These are phyloP conservation scores for Polypedilum pembai DNA, from an alignment of 1,140 invertebrate species.

Conservation along the genomic window DNA sequence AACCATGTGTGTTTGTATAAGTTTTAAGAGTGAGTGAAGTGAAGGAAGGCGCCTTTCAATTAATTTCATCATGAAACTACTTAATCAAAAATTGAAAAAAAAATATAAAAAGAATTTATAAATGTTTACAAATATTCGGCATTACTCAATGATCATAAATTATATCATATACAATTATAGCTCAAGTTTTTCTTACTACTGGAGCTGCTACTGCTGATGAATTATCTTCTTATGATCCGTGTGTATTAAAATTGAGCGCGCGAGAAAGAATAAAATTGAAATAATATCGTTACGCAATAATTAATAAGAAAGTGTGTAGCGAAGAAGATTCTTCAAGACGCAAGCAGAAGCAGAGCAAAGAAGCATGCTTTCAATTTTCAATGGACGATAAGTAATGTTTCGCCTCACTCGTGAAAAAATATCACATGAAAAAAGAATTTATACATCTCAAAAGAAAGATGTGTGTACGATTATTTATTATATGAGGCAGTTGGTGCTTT, in stretches of 20 bases:
- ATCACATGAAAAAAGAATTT: constrained; percentile 11
- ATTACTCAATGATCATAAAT: constrained; percentile 13
- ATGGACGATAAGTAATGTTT: constrained; percentile 13
- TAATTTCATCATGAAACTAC: constrained; percentile 1
- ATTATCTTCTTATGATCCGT: neutral
- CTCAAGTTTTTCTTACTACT: neutral
- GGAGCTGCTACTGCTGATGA: neutral
- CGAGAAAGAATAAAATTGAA: neutral
- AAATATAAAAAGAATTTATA: too few species aligned
- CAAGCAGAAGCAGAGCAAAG: too few species aligned
- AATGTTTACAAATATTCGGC: constrained; percentile 2
- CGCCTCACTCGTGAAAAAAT: neutral
- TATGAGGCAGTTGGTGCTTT: constrained; percentile 22
- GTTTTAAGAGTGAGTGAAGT: neutral
- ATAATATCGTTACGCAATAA: constrained; percentile 3
- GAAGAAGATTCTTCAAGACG: constrained; percentile 17
- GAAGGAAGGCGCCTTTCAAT: neutral
- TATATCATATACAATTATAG: constrained; percentile 7
- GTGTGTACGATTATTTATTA: constrained; percentile 23
- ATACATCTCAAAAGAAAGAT: neutral
- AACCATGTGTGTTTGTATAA: neutral
- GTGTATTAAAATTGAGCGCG: neutral
- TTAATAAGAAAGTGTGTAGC: constrained; percentile 12
- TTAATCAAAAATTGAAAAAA: neutral
- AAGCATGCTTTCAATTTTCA: constrained; percentile 6